Base-by-base conservation (phyloP, 2,113 vertebrate genomes). In the Phrynosoma platyrhinos region DNA sequence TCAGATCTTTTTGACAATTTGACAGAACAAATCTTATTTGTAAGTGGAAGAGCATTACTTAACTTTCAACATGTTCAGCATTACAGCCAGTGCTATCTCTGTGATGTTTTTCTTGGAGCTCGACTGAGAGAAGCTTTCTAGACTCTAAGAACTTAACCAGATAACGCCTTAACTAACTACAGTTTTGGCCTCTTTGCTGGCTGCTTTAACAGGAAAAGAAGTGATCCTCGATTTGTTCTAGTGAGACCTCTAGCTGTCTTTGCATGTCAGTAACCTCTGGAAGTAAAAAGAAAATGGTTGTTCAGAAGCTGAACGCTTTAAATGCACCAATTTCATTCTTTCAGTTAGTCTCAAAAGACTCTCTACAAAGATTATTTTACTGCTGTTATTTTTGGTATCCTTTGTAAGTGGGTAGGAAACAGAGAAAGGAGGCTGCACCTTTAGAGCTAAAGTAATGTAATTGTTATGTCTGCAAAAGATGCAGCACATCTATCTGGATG, bases 241-340 rank as follows among this genome's bases (percentile, higher is more conserved):
- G 95, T 95, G 95, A 95, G 95, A 95, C 94, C 95, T 95, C 93
- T 96, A 95, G 95, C 95, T 96, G 95, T 83, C 87, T 79, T 87
- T 93, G 69, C 36, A n/a, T 86, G 95, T 86, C 94, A 96, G 91
- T 94, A 94, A 94, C 92, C 80, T 64, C 1, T 47, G 52, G 66
- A 92, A 90, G 40, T 55, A 82, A 81, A 91, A 90, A 12, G 25
- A 78, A 94, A 90, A 90, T 79, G 2, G 64, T 83, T 79, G 47
- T 64, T 47, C 62, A 1, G 62, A 78, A 91, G 72, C 81, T 83
- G 27, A 89, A 79, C 87, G 64, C 82, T 91, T 81, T 36, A 79
- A 84, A 79, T 53, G 21, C 0, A 36, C 36, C 36, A 36, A 36
- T 36, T 36, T 36, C 36, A 36, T 36, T 36, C 36, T 36, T 36